These are phyloP conservation scores for Hippoglossus hippoglossus DNA, from an alignment of 2,797 vertebrate genomes.

Conservation along the genomic window DNA sequence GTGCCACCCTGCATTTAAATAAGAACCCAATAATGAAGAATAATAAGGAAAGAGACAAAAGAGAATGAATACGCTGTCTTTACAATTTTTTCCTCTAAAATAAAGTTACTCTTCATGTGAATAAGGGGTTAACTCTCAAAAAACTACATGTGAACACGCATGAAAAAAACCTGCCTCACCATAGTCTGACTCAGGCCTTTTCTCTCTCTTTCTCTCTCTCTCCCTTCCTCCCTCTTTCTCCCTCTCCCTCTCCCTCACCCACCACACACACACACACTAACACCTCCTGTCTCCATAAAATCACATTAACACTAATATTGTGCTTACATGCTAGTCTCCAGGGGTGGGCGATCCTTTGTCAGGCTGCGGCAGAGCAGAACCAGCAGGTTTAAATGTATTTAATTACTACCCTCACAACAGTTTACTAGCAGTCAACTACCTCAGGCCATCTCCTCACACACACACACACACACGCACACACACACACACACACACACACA, in stretches of 20 bases:
- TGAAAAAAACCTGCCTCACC: too few relatives aligned
- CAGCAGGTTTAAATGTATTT: conserved; percentile 76
- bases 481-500: conserved; percentile 18
- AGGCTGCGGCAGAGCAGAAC: conserved; percentile 73
- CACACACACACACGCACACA: conserved; percentile 29
- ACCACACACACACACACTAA: conserved; percentile 15
- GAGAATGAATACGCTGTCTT: background rate
- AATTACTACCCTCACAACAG: conserved; percentile 77
- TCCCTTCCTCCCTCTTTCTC: too few relatives aligned
- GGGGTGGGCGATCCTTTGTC: conserved; percentile 80
- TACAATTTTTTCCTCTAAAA: background rate
- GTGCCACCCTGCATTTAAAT: background rate
- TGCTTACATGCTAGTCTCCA: conserved; percentile 85
- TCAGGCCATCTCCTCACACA: conserved; percentile 45
- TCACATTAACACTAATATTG: conserved; percentile 84
- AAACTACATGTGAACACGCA: background rate
- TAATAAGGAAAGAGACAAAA: too few relatives aligned
- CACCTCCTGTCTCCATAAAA: conserved; percentile 69
- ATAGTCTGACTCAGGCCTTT: background rate
- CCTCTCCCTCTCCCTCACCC: background rate
- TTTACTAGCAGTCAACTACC: conserved; percentile 72
- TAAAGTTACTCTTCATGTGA: background rate
- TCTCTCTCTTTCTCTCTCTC: too few relatives aligned
- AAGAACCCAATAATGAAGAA: background rate
- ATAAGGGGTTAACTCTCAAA: background rate